Evolutionary conservation across 2,113 vertebrate species (phyloP).

Genomic region (Narcine bancroftii): DNA sequence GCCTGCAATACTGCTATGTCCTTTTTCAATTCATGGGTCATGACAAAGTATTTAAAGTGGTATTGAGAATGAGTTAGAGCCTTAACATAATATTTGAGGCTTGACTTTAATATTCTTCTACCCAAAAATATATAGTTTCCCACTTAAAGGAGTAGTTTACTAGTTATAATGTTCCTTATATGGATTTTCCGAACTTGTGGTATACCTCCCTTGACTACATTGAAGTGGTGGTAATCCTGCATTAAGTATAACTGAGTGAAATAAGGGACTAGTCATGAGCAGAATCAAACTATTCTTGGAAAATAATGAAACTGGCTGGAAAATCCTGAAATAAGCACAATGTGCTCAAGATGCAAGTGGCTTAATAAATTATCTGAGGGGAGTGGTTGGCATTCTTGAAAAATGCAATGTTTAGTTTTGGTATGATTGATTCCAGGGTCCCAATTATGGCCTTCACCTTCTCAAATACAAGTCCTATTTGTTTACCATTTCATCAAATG

Average conservation of each 20-base stretch:
- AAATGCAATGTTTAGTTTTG: background rate
- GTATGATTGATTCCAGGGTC: background rate
- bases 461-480: background rate
- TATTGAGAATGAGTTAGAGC: background rate
- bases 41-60: background rate
- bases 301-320: background rate
- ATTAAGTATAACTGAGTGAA: background rate
- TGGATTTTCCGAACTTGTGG: background rate
- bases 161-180: background rate
- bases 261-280: background rate
- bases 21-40: background rate
- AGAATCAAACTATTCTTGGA: background rate
- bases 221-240: background rate
- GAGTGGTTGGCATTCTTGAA: background rate
- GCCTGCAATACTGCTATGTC: background rate
- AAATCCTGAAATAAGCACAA: background rate
- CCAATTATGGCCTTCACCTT: background rate
- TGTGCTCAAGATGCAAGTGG: background rate
- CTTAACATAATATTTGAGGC: background rate
- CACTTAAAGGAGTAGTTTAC: background rate
- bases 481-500: background rate
- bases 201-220: background rate
- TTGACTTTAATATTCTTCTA: conserved; percentile 3
- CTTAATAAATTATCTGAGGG: background rate
- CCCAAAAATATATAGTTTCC: background rate